phyloP scores from a whole-genome alignment of 1,140 invertebrate genomes.

The Aplysia californica region DNA sequence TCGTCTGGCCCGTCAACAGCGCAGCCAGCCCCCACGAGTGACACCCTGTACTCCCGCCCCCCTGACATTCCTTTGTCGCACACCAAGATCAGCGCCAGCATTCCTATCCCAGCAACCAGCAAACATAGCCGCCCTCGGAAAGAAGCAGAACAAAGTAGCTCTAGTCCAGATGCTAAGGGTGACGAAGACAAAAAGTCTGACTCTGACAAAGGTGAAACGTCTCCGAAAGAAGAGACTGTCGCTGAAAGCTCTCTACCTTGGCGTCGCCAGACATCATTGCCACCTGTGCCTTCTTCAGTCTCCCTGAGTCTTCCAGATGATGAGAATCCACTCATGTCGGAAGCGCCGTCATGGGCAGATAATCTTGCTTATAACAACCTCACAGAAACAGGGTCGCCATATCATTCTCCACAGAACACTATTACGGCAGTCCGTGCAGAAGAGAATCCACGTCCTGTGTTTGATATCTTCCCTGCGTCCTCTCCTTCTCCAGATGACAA shows the following conservation, averaged over 20 bases:
- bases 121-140: too few relatives aligned
- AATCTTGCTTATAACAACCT: slow-evolving; percentile 59
- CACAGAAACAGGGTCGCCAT: slow-evolving; percentile 57
- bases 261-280: slow-evolving; percentile 45
- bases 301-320: slow-evolving; percentile 50
- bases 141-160: too few relatives aligned
- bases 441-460: slow-evolving; percentile 42
- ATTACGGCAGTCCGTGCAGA: slow-evolving; percentile 32
- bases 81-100: too few relatives aligned
- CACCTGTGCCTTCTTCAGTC: slow-evolving; percentile 42
- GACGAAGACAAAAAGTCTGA: too few relatives aligned
- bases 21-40: too few relatives aligned
- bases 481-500: slow-evolving; percentile 7
- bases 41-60: too few relatives aligned
- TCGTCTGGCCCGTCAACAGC: too few relatives aligned
- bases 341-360: slow-evolving; percentile 62
- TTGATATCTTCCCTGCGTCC: slow-evolving; percentile 45
- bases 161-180: too few relatives aligned
- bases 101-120: too few relatives aligned
- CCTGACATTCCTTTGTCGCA: too few relatives aligned
- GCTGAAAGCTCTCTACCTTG: slow-evolving; percentile 60
- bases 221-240: slow-evolving; percentile 47
- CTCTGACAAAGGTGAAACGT: too few relatives aligned
- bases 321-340: slow-evolving; percentile 50
- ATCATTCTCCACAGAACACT: slow-evolving; percentile 56